phyloP scores from a whole-genome alignment of 2,113 vertebrate genomes.

The Pan troglodytes region DNA sequence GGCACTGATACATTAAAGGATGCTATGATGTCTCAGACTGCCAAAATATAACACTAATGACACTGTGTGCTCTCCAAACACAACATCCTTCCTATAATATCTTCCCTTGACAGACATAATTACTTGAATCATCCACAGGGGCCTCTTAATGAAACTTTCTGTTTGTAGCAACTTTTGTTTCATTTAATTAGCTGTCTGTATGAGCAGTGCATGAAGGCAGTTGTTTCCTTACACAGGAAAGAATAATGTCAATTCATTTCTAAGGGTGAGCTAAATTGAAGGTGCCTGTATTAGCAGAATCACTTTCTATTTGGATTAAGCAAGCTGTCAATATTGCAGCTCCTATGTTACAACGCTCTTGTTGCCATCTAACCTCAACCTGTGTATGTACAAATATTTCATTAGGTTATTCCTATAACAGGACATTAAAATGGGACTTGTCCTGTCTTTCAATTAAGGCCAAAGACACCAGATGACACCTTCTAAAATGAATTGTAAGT shows the following conservation, averaged over 20 bases:
- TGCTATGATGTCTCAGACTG: background rate
- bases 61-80: slow-evolving; percentile 20
- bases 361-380: background rate
- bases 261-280: background rate
- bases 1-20: background rate
- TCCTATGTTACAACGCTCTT: background rate
- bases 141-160: slow-evolving; percentile 47
- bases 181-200: slow-evolving; percentile 37
- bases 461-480: background rate
- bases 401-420: background rate
- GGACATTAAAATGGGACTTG: background rate
- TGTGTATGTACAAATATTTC: background rate
- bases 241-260: background rate
- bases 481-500: slow-evolving; percentile 1
- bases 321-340: background rate
- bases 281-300: background rate
- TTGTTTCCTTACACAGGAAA: slow-evolving; percentile 2
- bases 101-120: background rate
- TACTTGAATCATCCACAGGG: background rate
- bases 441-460: background rate
- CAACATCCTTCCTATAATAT: background rate
- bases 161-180: slow-evolving; percentile 44
- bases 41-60: slow-evolving; percentile 18
- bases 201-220: background rate
- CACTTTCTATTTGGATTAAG: background rate